Evolutionary conservation across 2,888 invertebrate genomes (phyloP).

Genomic region (Pterobdella sp.): DNA sequence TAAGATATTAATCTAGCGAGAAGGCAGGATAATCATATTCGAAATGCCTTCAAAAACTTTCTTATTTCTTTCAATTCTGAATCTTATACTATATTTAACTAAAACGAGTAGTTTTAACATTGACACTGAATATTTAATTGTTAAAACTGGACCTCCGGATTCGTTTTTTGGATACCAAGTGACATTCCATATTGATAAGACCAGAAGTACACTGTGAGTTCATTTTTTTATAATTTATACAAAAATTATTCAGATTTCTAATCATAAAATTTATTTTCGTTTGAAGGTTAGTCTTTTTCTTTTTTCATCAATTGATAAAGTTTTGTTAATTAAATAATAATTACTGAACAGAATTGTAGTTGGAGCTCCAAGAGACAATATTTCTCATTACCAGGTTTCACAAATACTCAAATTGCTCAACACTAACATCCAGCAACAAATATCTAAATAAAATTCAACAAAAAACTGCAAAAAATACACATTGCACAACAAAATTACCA

Average conservation of each 20-base stretch:
- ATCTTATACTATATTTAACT: no score
- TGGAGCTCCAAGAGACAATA: constrained; percentile 5
- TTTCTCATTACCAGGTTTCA: neutral
- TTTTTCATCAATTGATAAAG: no score
- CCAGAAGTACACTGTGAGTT: neutral
- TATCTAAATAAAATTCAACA: neutral
- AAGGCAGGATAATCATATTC: no score
- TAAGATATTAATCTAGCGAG: no score
- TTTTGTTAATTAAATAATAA: neutral
- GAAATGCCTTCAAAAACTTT: no score
- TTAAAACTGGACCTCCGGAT: neutral
- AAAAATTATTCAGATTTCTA: no score
- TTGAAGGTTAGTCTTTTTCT: no score
- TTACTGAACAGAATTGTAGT: neutral
- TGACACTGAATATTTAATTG: neutral
- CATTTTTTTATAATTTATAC: neutral
- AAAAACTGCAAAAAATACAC: no score
- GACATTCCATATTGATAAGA: neutral
- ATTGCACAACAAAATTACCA: no score
- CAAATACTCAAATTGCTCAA: neutral
- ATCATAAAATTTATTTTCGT: no score
- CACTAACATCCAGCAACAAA: neutral
- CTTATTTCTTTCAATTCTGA: no score
- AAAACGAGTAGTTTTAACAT: no score
- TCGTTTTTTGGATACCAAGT: constrained; percentile 5